Conservation (phyloP, 2,113 vertebrate species). For the Lasiurus borealis region DNA sequence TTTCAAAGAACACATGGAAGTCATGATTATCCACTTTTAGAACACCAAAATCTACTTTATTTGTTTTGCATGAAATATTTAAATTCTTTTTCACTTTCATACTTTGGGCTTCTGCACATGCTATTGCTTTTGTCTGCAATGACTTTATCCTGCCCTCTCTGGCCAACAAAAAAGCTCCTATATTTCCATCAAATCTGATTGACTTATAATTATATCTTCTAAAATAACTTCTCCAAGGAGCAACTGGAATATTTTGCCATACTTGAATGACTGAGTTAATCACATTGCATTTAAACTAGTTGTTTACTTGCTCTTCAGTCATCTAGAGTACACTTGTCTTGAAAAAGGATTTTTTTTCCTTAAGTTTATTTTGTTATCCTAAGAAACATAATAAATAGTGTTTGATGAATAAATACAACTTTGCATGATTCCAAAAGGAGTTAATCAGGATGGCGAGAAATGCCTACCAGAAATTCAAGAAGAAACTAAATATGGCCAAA, state of each 20-base stretch:
- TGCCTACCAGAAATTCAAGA: neutral
- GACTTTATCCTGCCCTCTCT: neutral
- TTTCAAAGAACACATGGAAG: slow-evolving; percentile 1
- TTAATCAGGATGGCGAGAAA: neutral
- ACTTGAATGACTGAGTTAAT: slow-evolving; percentile 29
- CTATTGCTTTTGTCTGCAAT: neutral
- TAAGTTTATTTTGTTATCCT: neutral
- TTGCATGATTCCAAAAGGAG: slow-evolving; percentile 32
- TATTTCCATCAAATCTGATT: neutral
- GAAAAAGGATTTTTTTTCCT: neutral
- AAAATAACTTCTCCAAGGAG: neutral
- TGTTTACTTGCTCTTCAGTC: neutral
- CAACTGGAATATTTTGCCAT: neutral
- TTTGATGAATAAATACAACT: slow-evolving; percentile 16
- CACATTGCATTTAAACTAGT: neutral
- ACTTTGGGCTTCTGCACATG: neutral
- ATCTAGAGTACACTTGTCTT: neutral
- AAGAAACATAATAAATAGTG: neutral
- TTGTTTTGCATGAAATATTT: slow-evolving; percentile 18
- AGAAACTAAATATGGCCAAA: neutral
- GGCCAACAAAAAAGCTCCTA: neutral
- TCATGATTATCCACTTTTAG: neutral
- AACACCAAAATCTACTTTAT: slow-evolving; percentile 30
- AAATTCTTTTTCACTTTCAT: neutral
- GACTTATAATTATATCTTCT: neutral